These are phyloP conservation scores for Cyaniris semiargus DNA, from an alignment of 2,888 invertebrate species.

Conservation along the genomic window DNA sequence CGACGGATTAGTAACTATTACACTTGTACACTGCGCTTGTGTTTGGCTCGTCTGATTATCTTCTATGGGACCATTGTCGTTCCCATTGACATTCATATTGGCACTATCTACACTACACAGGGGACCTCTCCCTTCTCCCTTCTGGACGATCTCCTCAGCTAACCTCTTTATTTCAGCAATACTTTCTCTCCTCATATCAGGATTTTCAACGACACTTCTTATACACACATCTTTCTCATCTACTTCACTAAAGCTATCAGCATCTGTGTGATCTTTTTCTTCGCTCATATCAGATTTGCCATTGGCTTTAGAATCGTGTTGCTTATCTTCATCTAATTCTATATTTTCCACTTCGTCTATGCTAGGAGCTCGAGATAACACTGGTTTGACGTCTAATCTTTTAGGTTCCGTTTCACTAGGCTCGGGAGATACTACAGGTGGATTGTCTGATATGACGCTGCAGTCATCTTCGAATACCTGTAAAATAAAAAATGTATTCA, in stretches of 20 bases:
- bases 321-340: slow-evolving; percentile 66
- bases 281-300: slow-evolving; percentile 79
- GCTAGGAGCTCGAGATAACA: slow-evolving; percentile 70
- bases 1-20: slow-evolving; percentile 86
- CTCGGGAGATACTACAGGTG: slow-evolving; percentile 74
- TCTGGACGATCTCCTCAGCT: slow-evolving; percentile 76
- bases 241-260: slow-evolving; percentile 77
- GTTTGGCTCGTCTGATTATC: slow-evolving; percentile 52
- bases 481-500: slow-evolving; percentile 27
- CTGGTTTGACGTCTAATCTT: slow-evolving; percentile 60
- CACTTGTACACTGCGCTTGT: slow-evolving; percentile 79
- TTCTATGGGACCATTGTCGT: slow-evolving; percentile 59
- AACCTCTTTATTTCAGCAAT: slow-evolving; percentile 74
- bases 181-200: slow-evolving; percentile 71
- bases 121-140: slow-evolving; percentile 69
- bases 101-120: slow-evolving; percentile 73
- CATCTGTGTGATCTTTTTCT: slow-evolving; percentile 65
- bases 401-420: slow-evolving; percentile 72
- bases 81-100: slow-evolving; percentile 64
- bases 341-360: slow-evolving; percentile 75
- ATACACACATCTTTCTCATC: slow-evolving; percentile 64
- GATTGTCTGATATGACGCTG: slow-evolving; percentile 79
- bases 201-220: slow-evolving; percentile 71
- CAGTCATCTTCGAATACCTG: slow-evolving; percentile 81
- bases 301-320: slow-evolving; percentile 65